Conservation (phyloP, 2,113 vertebrate species). For the Orcinus orca region DNA sequence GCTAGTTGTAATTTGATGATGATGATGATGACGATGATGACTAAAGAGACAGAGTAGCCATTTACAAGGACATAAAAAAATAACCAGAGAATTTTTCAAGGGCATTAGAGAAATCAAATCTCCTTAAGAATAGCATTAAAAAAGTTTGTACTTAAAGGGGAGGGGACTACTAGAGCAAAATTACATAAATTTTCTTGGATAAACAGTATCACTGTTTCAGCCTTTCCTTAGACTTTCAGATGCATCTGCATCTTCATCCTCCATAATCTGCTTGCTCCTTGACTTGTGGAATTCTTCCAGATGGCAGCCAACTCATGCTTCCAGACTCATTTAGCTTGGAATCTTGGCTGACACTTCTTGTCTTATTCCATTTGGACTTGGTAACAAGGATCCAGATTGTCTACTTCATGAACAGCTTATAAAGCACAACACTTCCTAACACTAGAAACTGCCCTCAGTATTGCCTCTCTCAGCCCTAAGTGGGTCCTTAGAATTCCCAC, state of each 20-base stretch:
- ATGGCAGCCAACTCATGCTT: not conserved
- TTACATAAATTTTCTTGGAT: not conserved
- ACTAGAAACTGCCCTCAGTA: not conserved
- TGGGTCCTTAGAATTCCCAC: not conserved
- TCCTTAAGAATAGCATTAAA: not conserved
- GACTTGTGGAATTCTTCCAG: not conserved
- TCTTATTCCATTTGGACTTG: constrained; percentile 33
- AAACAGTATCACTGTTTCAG: not conserved
- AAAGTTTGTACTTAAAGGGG: not conserved
- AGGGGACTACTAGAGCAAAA: not conserved
- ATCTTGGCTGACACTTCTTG: not conserved
- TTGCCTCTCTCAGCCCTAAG: not conserved
- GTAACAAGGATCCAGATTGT: constrained; percentile 38
- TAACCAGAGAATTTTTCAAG: not conserved
- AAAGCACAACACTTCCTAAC: not conserved
- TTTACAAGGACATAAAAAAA: not conserved
- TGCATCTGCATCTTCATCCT: not conserved
- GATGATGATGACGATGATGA: not conserved
- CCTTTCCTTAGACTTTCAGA: not conserved
- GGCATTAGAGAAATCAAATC: not conserved
- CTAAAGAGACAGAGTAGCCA: not conserved
- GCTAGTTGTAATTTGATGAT: not conserved
- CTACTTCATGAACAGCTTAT: constrained; percentile 21
- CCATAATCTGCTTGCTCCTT: not conserved
- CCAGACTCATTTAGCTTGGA: constrained; percentile 18